Conservation (phyloP, 2,113 vertebrate species). For the Circaetus gallicus region DNA sequence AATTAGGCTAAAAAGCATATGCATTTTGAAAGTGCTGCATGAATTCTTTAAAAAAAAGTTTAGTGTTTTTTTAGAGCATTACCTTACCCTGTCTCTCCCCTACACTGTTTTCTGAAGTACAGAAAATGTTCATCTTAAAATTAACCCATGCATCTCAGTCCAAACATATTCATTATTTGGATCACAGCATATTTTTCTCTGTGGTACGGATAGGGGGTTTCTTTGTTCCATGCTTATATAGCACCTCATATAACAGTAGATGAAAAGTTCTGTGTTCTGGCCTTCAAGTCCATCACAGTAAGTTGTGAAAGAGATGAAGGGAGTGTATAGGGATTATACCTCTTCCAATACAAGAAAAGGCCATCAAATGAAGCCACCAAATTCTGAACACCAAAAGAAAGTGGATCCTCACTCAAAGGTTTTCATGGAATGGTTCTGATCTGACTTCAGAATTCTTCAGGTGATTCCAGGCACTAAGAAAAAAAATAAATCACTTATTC, state of each 20-base stretch:
- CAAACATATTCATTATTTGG: not conserved
- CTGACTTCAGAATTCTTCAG: not conserved
- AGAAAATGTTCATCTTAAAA: not conserved
- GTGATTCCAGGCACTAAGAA: not conserved
- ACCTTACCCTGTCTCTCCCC: not conserved
- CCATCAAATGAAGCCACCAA: not conserved
- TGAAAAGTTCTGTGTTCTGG: not conserved
- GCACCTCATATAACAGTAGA: not conserved
- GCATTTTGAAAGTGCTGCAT: not conserved
- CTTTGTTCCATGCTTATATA: not conserved
- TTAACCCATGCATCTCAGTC: not conserved
- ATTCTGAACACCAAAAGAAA: not conserved
- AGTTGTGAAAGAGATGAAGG: not conserved
- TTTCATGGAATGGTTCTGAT: not conserved
- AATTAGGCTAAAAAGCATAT: constrained; percentile 30
- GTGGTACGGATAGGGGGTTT: rapidly evolving
- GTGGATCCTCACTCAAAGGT: not conserved
- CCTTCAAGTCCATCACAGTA: not conserved
- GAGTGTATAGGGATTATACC: not conserved
- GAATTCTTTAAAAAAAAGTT: constrained; percentile 13
- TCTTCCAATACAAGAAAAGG: not conserved
- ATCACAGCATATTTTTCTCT: not conserved
- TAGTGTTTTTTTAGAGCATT: not conserved
- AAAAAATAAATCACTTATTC: not conserved
- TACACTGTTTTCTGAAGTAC: not conserved